These are phyloP conservation scores for Coturnix japonica DNA, from an alignment of 2,113 vertebrate genomes.

Conservation along the genomic window DNA sequence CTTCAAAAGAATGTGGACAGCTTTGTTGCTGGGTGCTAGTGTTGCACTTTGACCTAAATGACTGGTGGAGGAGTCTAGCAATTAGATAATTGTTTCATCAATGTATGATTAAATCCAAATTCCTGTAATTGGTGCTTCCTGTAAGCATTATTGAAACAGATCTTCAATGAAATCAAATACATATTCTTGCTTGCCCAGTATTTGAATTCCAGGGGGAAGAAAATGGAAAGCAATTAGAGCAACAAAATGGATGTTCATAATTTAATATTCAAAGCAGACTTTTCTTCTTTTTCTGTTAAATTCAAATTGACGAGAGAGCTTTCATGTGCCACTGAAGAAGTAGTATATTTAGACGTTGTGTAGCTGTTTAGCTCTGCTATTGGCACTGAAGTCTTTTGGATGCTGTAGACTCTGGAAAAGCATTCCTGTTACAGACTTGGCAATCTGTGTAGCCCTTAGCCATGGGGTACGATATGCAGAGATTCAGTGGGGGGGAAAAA, in stretches of 20 bases:
- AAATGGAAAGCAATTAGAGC: constrained; percentile 29
- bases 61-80: not conserved
- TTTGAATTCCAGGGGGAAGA: constrained; percentile 20
- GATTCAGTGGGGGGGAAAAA: constrained; percentile 38
- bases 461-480: constrained; percentile 9
- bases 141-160: constrained; percentile 3
- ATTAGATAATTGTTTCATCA: constrained; percentile 40
- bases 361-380: not conserved
- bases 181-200: not conserved
- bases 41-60: not conserved
- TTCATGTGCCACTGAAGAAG: not conserved
- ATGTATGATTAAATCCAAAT: constrained; percentile 34
- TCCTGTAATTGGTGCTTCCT: constrained; percentile 31
- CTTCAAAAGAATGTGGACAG: not conserved
- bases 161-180: constrained; percentile 10
- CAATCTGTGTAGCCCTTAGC: constrained; percentile 63
- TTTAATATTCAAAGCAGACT: constrained; percentile 15
- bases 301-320: not conserved
- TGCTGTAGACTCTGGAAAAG: not conserved
- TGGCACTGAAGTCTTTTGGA: not conserved
- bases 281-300: not conserved
- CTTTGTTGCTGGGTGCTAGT: not conserved
- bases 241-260: not conserved
- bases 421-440: not conserved
- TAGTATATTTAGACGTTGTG: not conserved